Conservation (phyloP, 2,888 invertebrate genomes). For the Melolontha melolontha region DNA sequence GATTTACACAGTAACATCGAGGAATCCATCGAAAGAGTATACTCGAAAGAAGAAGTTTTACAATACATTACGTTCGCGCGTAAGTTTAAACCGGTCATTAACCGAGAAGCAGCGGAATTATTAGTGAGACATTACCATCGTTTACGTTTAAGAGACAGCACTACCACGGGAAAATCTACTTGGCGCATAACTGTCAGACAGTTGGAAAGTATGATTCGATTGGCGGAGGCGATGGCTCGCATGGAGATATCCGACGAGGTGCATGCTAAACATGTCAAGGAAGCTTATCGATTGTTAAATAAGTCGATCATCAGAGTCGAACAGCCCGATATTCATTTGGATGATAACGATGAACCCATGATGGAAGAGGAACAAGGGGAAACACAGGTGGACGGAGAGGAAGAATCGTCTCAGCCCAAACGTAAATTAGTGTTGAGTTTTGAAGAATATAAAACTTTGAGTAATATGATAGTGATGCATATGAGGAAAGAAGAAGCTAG, state of each 20-base stretch:
- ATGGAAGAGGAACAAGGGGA: slow-evolving; percentile 70
- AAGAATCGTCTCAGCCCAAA: slow-evolving; percentile 63
- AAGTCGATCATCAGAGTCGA: slow-evolving; percentile 98
- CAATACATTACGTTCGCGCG: slow-evolving; percentile 97
- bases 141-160: slow-evolving; percentile 86
- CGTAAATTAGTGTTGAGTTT: slow-evolving; percentile 87
- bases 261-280: slow-evolving; percentile 87
- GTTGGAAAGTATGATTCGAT: slow-evolving; percentile 92
- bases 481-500: slow-evolving; percentile 87
- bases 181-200: slow-evolving; percentile 99
- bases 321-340: slow-evolving; percentile 95
- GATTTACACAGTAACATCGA: slow-evolving; percentile 92
- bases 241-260: slow-evolving; percentile 95
- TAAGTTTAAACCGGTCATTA: slow-evolving; percentile 92
- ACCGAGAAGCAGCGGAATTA: slow-evolving; percentile 83
- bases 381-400: slow-evolving; percentile 63
- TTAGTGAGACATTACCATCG: slow-evolving; percentile 91
- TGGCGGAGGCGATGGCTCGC: slow-evolving; percentile 96
- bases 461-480: slow-evolving; percentile 90
- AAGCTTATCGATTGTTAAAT: slow-evolving; percentile 87
- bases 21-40: slow-evolving; percentile 82
- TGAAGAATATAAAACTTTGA: slow-evolving; percentile 93
- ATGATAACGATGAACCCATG: slow-evolving; percentile 77
- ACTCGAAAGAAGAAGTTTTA: slow-evolving; percentile 89
- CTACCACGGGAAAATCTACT: slow-evolving; percentile 73